Percentiles rank a stretch among this genome's conserved stretches.
These are phyloP conservation scores for Bombyx mandarina DNA, from an alignment of 1,140 invertebrate species.

Conservation along the genomic window DNA sequence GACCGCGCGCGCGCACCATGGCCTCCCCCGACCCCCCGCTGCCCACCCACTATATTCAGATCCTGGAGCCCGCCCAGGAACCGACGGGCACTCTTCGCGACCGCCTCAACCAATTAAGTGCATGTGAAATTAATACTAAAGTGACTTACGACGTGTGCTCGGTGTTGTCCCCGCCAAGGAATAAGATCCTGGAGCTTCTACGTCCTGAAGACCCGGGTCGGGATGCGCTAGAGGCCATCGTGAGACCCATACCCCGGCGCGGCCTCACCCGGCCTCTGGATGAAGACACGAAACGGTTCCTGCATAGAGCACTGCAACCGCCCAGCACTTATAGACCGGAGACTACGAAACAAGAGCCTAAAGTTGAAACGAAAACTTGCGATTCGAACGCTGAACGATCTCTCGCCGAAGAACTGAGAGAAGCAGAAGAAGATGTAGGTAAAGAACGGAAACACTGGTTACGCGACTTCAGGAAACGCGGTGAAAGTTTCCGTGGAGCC, in stretches of 20 bases:
- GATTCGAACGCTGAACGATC: constrained; percentile 27
- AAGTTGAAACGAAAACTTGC: constrained; percentile 14
- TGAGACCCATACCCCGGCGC: constrained; percentile 43
- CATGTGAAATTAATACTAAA: constrained; percentile 35
- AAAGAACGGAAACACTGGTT: constrained; percentile 30
- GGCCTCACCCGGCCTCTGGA: constrained; percentile 47
- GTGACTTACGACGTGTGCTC: constrained; percentile 42
- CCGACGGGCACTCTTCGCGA: constrained; percentile 26
- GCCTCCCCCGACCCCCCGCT: constrained; percentile 11
- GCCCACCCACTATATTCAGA: constrained; percentile 32
- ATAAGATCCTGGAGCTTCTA: constrained; percentile 57
- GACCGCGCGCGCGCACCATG: constrained; percentile 19
- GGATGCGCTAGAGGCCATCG: constrained; percentile 55
- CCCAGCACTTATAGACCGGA: constrained; percentile 30
- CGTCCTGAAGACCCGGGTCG: constrained; percentile 46
- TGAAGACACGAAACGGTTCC: constrained; percentile 50
- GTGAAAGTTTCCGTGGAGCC: constrained; percentile 33
- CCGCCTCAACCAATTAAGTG: constrained; percentile 52
- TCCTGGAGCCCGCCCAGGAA: constrained; percentile 39
- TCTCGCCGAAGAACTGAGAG: constrained; percentile 53
- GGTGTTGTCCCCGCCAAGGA: constrained; percentile 39
- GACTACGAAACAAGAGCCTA: constrained; percentile 10
- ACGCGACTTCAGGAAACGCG: constrained; percentile 33
- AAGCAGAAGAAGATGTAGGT: constrained; percentile 50
- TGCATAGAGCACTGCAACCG: constrained; percentile 39